Percentiles rank a stretch among this genome's conserved stretches.
Evolutionary conservation across 2,113 vertebrate species (phyloP).

Genomic region (Caretta caretta): DNA sequence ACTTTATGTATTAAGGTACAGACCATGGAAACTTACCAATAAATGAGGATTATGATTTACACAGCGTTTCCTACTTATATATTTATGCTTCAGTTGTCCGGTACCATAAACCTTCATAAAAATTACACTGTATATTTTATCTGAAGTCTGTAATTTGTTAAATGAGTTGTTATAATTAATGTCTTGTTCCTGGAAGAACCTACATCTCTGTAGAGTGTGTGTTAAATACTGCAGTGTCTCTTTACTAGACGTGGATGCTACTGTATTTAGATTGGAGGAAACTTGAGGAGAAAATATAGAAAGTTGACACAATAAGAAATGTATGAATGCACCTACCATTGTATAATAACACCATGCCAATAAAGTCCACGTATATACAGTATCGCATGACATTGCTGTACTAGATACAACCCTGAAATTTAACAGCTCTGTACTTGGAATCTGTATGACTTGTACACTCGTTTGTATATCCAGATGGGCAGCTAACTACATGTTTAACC

Average conservation of each 20-base stretch:
- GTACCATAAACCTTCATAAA: slow-evolving; percentile 19
- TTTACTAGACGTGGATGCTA: neutral
- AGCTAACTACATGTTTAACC: accelerated
- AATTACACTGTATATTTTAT: neutral
- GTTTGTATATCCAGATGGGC: no score
- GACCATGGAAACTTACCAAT: slow-evolving; percentile 4
- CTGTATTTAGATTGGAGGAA: accelerated
- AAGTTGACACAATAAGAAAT: neutral
- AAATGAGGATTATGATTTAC: neutral
- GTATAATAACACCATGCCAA: neutral
- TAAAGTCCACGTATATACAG: neutral
- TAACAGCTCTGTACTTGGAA: neutral
- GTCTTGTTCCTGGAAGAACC: neutral
- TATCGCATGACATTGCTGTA: neutral
- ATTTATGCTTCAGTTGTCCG: neutral
- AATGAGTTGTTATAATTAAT: neutral
- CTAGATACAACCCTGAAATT: neutral
- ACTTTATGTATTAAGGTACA: neutral
- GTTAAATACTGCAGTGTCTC: neutral
- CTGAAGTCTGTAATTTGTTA: neutral
- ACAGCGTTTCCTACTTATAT: slow-evolving; percentile 18
- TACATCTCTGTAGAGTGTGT: neutral
- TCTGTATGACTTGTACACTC: neutral
- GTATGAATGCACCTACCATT: accelerated
- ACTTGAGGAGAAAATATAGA: neutral